A percentile compares a stretch with the other conserved stretches of the same genome.
phyloP scores from a whole-genome alignment of 2,113 vertebrate genomes.

The Oncorhynchus clarkii region DNA sequence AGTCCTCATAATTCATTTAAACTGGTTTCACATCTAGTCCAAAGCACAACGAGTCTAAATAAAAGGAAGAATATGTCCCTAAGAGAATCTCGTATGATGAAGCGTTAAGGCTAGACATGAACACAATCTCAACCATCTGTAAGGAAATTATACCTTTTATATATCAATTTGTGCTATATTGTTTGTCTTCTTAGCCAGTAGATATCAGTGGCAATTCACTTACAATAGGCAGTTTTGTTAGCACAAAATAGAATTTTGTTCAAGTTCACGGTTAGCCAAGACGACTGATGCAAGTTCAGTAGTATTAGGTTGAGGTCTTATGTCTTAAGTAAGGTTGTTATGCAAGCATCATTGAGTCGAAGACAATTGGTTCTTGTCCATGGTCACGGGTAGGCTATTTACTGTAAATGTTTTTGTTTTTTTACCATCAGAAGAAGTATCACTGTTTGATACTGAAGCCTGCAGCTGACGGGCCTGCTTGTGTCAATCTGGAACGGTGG shows the following conservation, averaged over 20 bases:
- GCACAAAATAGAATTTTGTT: neutral
- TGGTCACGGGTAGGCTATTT: no score
- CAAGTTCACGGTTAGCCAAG: no score
- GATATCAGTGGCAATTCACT: neutral
- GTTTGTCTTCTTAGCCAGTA: neutral
- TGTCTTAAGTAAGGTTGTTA: no score
- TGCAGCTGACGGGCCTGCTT: no score
- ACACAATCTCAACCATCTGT: neutral
- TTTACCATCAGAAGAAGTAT: no score
- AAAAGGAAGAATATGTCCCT: conserved; percentile 1
- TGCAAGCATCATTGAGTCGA: no score
- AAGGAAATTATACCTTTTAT: neutral
- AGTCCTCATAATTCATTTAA: conserved; percentile 23
- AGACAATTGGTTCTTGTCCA: no score
- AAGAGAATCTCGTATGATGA: neutral
- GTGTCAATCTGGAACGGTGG: neutral
- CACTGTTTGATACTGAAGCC: no score
- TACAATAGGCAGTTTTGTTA: neutral
- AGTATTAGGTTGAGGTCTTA: no score
- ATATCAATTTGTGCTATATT: neutral
- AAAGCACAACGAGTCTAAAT: neutral
- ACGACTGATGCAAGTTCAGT: no score
- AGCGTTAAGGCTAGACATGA: neutral
- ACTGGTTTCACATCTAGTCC: conserved; percentile 13
- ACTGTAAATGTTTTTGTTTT: no score